Base-by-base conservation (phyloP, 2,797 vertebrate genomes). In the Steatocranus sp. region DNA sequence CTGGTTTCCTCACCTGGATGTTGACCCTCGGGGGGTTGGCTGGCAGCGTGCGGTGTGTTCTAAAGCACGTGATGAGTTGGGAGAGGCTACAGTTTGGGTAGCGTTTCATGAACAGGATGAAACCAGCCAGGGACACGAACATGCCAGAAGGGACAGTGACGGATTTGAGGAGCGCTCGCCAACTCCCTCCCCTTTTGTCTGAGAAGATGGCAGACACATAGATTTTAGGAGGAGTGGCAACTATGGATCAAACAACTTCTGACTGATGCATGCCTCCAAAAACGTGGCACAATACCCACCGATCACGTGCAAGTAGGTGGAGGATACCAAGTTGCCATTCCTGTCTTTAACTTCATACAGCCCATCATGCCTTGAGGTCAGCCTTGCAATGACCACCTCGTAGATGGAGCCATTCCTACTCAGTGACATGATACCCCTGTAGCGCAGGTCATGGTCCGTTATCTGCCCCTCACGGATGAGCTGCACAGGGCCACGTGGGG, bases 81-180 rank as follows among this genome's bases (percentile, higher is more conserved):
- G 91, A 87, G n/a, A 93, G 49, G 86, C 91, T 93, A 84, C 95
- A 95, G 80, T 73, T 79, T 1, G 93, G 95, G 85, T 95, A 95
- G 53, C 93, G 90, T 83, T 93, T 96, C 91, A 95, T 83, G 84
- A 96, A 94, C 53, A 96, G 82, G 70, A 95, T 86, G 75, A 96
- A 89, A 76, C 94, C 92, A 43, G 90, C 90, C 91, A 96, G 61
- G 1, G 95, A 92, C 58, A 94, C 85, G 75, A 96, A 93, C 94
- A 95, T 90, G 38, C 95, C 93, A 41, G 92, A 95, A 6, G 94
- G 93, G 36, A 94, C 92, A 3, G 89, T 92, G 83, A 95, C 90
- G 3, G 93, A 95, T 80, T 94, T 95, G 15, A 95, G 87, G 15
- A 95, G 80, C 0, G 92, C 79, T 90, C 93, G 92, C 95, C 94